A percentile compares a stretch with the other conserved stretches of the same genome.
These are phyloP conservation scores for Callorhinus ursinus DNA, from an alignment of 2,113 vertebrate genomes.

Conservation along the genomic window DNA sequence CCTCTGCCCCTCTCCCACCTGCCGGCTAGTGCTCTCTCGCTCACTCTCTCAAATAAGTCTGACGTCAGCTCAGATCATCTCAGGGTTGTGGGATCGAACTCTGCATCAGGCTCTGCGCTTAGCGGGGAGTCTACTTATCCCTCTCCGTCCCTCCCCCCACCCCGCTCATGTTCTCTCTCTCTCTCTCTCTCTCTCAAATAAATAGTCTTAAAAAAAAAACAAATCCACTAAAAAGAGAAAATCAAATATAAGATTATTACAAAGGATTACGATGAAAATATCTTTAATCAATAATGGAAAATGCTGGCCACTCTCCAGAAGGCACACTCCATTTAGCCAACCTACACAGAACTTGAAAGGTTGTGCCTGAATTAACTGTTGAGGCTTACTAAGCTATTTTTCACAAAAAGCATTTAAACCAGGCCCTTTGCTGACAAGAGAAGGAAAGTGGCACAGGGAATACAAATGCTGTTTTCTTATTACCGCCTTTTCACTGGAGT, in stretches of 20 bases:
- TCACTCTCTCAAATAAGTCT: too few species aligned
- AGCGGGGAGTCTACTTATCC: too few species aligned
- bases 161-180: too few species aligned
- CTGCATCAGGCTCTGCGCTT: too few species aligned
- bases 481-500: constrained; percentile 86
- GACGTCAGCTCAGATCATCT: too few species aligned
- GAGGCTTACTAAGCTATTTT: background rate
- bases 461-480: background rate
- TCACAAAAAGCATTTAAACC: background rate
- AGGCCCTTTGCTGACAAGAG: background rate
- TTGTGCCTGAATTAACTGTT: background rate
- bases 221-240: background rate
- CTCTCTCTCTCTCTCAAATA: background rate
- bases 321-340: background rate
- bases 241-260: background rate
- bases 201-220: background rate
- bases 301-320: background rate
- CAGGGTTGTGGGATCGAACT: too few species aligned
- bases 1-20: too few species aligned
- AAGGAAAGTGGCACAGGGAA: background rate
- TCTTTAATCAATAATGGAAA: constrained; percentile 23
- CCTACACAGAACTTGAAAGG: background rate
- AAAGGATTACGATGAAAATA: background rate
- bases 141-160: too few species aligned
- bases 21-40: too few species aligned